A percentile compares a stretch with the other conserved stretches of the same genome.
These are phyloP conservation scores for Thalassarche chlororhynchos DNA, from an alignment of 2,113 vertebrate species.

Conservation along the genomic window DNA sequence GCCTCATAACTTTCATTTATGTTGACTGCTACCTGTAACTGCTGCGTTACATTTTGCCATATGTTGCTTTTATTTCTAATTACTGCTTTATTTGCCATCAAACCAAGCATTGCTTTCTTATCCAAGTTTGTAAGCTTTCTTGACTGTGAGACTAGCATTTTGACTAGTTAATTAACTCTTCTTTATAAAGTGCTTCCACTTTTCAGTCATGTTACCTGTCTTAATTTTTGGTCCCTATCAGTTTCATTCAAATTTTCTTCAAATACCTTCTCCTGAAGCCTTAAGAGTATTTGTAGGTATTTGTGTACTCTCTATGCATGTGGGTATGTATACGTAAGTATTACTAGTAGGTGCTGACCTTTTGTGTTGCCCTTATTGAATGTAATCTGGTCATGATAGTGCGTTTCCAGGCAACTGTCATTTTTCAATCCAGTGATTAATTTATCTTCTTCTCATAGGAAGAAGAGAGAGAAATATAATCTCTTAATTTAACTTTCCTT, in stretches of 20 bases:
- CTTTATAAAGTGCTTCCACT: background rate
- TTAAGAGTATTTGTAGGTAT: background rate
- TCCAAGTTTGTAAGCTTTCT: background rate
- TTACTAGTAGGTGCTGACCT: background rate
- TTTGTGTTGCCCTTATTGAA: background rate
- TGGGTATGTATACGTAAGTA: background rate
- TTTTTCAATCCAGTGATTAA: slow-evolving; percentile 8
- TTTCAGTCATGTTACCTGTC: background rate
- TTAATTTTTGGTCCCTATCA: background rate
- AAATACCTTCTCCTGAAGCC: background rate
- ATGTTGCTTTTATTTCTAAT: slow-evolving; percentile 35
- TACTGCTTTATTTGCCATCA: slow-evolving; percentile 5
- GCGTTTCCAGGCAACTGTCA: slow-evolving; percentile 4
- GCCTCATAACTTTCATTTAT: background rate
- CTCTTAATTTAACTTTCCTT: background rate
- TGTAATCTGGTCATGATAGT: background rate
- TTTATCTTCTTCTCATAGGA: background rate
- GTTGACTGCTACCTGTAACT: slow-evolving; percentile 16
- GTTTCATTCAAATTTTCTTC: background rate
- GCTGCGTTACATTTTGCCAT: background rate
- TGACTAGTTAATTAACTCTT: background rate
- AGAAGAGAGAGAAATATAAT: background rate
- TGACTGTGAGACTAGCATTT: background rate
- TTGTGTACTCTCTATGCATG: background rate
- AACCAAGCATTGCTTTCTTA: background rate